A percentile compares a stretch with the other conserved stretches of the same genome.
Conservation (phyloP, 2,797 vertebrate species). For the Melopsittacus undulatus region DNA sequence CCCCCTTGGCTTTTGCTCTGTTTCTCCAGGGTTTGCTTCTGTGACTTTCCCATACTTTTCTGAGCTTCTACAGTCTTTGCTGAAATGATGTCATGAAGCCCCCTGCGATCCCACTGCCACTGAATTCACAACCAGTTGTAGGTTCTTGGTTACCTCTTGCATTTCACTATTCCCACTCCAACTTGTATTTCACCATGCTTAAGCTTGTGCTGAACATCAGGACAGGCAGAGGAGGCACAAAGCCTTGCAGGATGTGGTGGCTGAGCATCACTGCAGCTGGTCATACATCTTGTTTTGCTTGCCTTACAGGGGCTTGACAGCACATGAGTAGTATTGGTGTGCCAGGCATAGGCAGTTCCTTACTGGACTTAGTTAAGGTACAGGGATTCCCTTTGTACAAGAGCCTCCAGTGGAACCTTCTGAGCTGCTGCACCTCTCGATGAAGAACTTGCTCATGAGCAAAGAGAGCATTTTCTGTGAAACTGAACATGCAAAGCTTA, state of each 20-base stretch:
- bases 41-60: background rate
- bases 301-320: background rate
- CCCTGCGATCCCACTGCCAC: background rate
- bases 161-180: background rate
- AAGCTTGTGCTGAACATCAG: accelerated
- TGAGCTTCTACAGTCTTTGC: background rate
- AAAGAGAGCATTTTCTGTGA: background rate
- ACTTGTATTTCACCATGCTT: accelerated
- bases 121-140: background rate
- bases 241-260: background rate
- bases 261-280: accelerated
- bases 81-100: background rate
- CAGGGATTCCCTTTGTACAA: accelerated
- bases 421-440: background rate
- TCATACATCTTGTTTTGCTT: background rate
- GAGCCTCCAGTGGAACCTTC: background rate
- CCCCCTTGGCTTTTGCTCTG: background rate
- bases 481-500: background rate
- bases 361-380: background rate
- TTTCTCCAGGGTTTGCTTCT: background rate
- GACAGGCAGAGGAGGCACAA: background rate
- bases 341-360: background rate
- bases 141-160: background rate
- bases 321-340: background rate
- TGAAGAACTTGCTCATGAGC: background rate